Percentiles rank a stretch among this genome's conserved stretches.
These are phyloP conservation scores for Conchocele bisecta DNA, from an alignment of 2,888 invertebrate species.

Conservation along the genomic window DNA sequence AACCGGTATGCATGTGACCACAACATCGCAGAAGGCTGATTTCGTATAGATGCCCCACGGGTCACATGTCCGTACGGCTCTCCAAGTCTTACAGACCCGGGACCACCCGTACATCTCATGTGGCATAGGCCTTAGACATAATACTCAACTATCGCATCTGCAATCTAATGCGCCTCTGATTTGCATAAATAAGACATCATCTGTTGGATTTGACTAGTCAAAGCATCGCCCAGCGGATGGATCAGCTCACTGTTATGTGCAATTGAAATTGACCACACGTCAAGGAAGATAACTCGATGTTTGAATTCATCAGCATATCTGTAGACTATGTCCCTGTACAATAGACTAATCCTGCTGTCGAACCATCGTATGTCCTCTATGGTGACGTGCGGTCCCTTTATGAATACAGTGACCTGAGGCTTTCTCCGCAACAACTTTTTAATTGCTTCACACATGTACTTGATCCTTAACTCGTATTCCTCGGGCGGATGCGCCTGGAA, in stretches of 20 bases:
- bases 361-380: constrained; percentile 38
- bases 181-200: constrained; percentile 43
- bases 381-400: constrained; percentile 41
- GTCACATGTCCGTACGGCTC: too few species aligned
- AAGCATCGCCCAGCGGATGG: constrained; percentile 26
- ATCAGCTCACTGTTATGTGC: constrained; percentile 31
- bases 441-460: constrained; percentile 6
- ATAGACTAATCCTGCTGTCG: constrained; percentile 27
- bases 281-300: constrained; percentile 43
- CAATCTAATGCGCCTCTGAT: too few species aligned
- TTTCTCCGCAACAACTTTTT: constrained; percentile 21
- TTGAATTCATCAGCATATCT: constrained; percentile 26
- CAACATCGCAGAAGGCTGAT: too few species aligned
- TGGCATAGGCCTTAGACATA: too few species aligned
- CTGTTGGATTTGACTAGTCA: constrained; percentile 40
- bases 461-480: constrained; percentile 10
- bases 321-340: constrained; percentile 28
- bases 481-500: constrained; percentile 33
- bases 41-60: too few species aligned
- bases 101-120: too few species aligned
- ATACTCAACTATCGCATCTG: too few species aligned
- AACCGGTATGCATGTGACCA: too few species aligned
- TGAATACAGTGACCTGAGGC: constrained; percentile 29
- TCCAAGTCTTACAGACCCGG: too few species aligned
- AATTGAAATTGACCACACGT: constrained; percentile 38